Evolutionary conservation across 2,113 vertebrate species (phyloP), one percentile per base, ranked within the genome.

Genomic region (Climacteris rufus): DNA sequence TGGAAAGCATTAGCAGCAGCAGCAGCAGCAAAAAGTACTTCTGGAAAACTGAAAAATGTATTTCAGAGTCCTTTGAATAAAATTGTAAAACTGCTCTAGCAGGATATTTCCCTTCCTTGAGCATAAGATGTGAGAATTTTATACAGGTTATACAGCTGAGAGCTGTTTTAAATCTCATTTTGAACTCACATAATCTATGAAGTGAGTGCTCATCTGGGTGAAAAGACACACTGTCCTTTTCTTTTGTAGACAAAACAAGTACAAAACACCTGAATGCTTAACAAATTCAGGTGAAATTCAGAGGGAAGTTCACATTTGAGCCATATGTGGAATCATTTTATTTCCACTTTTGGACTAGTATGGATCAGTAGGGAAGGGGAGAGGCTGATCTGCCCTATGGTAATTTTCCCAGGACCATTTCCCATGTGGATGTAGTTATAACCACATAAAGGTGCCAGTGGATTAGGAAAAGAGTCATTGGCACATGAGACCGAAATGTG

Each of bases 1-100:
- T 96, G 89, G 83, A 97, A 97, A 94, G 89, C 61, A 92, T 88
- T 71, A 96, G 75, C 75, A 88, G 70, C 83, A 95, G 82, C 61
- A 94, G 88, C 53, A 96, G 89, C 37, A 94, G 61, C 39, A 77
- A 69, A 54, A 97, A 71, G 87, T 93, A 74, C 65, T 96, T 95
- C 66, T 87, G 56, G 61, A 96, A 87, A 96, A 66, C 72, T 95
- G 78, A 94, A 91, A 95, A 95, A 87, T 75, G 21, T 83, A 70
- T 91, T 90, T 97, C 63, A 79, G 44, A 82, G 94, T 93, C 87
- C 30, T 95, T 83, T 96, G 89, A 97, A 96, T 96, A 89, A 93
- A 96, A 96, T 69, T 57, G 42, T 86, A 76, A 76, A 94, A 89
- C n/a, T 72, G 12, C 47, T 84, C 57, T 89, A 77, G 65, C 60